Base-by-base conservation (phyloP, 2,113 vertebrate species). In the Cololabis saira region DNA sequence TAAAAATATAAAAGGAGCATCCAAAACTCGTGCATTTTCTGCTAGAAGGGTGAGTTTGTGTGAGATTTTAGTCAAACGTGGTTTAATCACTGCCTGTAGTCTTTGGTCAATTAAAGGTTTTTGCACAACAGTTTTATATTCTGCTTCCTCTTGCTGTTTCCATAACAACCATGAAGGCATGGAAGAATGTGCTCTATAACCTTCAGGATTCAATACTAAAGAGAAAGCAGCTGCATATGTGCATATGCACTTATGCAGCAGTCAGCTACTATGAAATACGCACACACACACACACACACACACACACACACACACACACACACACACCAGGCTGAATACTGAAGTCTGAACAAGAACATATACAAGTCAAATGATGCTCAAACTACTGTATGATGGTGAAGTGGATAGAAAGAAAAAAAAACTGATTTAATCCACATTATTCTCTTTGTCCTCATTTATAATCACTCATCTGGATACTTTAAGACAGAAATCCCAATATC, bases 61-160 rank as follows among this genome's bases (percentile, higher is more conserved):
- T 68, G 73, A 68, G 68, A 69, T 48, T 58, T 62, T 15, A 49
- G 57, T 76, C 76, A 75, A 85, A 71, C 44, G 73, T n/a, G 3
- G 43, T 51, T 52, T 56, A 68, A 83, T 88, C 65, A 73, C 71
- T 73, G 81, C 65, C 51, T 8, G 2, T 57, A 74, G 56, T 68
- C 60, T 40, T 57, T 45, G 68, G 79, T 84, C 56, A 54, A 80
- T 85, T 82, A 78, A 83, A 79, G 53, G 81, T 81, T 61, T 61
- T 73, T 85, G 84, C 67, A 81, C 89, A 81, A 89, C 75, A 62
- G 75, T 90, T 92, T 82, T 86, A 80, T 77, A 85, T 87, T 75
- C 76, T 55, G 87, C 82, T 87, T 90, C 65, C 87, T 85, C 78
- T 88, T 87, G 79, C 88, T 88, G 92, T 94, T 94, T 91, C 92